A percentile compares a stretch with the other conserved stretches of the same genome.
These are phyloP conservation scores for Nemotelus nigrinus DNA, from an alignment of 2,888 invertebrate species.

Conservation along the genomic window DNA sequence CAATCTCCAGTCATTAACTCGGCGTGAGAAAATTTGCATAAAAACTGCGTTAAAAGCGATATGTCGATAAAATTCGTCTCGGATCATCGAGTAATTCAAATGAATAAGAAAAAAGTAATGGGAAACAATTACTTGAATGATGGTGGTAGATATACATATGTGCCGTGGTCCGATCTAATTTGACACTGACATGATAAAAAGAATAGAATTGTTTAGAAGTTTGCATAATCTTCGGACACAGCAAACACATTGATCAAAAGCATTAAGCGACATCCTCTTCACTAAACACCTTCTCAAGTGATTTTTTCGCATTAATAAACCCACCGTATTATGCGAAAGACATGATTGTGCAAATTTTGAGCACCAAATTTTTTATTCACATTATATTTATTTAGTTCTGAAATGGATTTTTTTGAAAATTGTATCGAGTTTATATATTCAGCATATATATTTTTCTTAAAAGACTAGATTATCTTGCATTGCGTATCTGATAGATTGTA, in stretches of 20 bases:
- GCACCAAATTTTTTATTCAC: constrained; percentile 42
- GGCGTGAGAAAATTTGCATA: constrained; percentile 47
- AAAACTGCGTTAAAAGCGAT: constrained; percentile 3
- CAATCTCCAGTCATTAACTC: constrained; percentile 49
- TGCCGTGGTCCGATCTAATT: no score
- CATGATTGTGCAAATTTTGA: constrained; percentile 41
- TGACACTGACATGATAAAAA: no score
- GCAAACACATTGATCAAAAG: no score
- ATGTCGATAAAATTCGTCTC: constrained; percentile 2
- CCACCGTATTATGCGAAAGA: constrained; percentile 22
- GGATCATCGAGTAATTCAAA: constrained; percentile 4
- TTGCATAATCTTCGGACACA: no score
- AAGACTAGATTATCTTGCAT: constrained; percentile 15
- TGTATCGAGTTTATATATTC: constrained; percentile 12
- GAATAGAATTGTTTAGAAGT: no score
- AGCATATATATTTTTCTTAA: constrained; percentile 14
- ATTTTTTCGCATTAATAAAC: constrained; percentile 21
- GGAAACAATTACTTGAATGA: constrained; percentile 16
- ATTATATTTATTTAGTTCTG: constrained; percentile 41
- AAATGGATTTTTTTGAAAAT: constrained; percentile 24
- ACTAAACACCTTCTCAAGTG: constrained; percentile 5
- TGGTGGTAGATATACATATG: no score
- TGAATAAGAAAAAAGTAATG: neutral
- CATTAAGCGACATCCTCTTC: neutral
- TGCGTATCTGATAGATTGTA: constrained; percentile 19